Evolutionary conservation across 2,113 vertebrate species (phyloP), one percentile per base, ranked within the genome.

Genomic region (Syngnathus scovelli): DNA sequence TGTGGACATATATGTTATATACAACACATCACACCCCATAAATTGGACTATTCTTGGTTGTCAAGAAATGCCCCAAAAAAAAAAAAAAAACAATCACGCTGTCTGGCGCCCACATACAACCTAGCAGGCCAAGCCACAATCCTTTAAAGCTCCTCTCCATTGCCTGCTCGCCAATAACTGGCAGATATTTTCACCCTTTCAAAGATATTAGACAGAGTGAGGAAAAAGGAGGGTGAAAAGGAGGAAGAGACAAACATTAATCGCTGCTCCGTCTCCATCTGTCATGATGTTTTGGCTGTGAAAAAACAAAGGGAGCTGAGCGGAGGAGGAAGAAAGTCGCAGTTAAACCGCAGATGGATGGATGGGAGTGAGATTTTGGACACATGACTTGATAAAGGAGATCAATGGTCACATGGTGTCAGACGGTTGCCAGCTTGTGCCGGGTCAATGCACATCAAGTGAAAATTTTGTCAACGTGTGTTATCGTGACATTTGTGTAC

Each of bases 181-280:
- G 75, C 72, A 73, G 62, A 77, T 73, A 80, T 46, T 77, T 78
- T 78, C 54, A 37, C 72, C 72, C 69, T 77, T 78, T 86, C 76
- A 85, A 79, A 85, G 76, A 82, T 71, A 85, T 85, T 76, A 74
- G 81, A 85, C 77, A 82, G 80, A 79, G 82, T 15, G 13, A 62
- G 69, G 78, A 76, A 74, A 84, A 83, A 77, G 74, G 66, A 80
- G 56, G 80, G 76, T 41, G 67, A 79, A 81, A 77, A 83, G 78
- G 83, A 79, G 74, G 63, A 76, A 84, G 77, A 78, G 51, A 67
- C 72, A 82, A 80, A 85, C 78, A 81, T 87, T 83, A 86, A 78
- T 76, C 76, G 71, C 66, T 60, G 68, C 78, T 86, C 76, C 75
- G 69, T 85, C 86, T 86, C 80, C 85, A 81, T 88, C 80, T 77